Conservation (phyloP, 2,797 vertebrate genomes). For the Nyctibius grandis region DNA sequence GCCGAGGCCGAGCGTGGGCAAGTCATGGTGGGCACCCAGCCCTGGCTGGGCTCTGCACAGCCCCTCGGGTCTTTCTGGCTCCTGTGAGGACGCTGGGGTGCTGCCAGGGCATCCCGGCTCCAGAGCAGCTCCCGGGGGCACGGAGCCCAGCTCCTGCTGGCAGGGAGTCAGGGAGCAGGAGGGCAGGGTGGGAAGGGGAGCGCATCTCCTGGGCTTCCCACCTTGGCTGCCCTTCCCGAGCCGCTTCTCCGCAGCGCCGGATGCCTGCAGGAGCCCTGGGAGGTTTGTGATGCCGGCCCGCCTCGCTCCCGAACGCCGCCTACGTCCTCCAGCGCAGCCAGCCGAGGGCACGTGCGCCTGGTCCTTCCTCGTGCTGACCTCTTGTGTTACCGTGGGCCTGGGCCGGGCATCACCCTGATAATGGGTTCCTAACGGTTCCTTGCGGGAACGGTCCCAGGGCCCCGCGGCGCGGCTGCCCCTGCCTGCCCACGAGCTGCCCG, state of each 20-base stretch:
- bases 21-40: background rate
- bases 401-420: background rate
- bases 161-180: background rate
- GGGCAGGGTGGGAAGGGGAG: background rate
- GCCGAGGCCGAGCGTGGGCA: accelerated
- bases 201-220: background rate
- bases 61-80: too few species aligned
- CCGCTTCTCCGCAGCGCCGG: accelerated
- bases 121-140: background rate
- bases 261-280: background rate
- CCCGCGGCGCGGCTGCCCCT: background rate
- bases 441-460: background rate
- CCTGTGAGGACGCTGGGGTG: background rate
- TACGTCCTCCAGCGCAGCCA: background rate
- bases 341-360: background rate
- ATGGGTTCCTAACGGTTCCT: conserved; percentile 45
- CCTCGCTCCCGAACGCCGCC: background rate
- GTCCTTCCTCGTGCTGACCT: conserved; percentile 37
- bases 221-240: background rate
- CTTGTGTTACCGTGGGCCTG: background rate
- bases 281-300: background rate
- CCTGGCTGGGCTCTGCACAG: background rate
- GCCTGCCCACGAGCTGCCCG: background rate
- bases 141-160: background rate
- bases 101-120: background rate